A percentile compares a stretch with the other conserved stretches of the same genome.
phyloP scores from a whole-genome alignment of 2,113 vertebrate species.

The Cheirogaleus medius region DNA sequence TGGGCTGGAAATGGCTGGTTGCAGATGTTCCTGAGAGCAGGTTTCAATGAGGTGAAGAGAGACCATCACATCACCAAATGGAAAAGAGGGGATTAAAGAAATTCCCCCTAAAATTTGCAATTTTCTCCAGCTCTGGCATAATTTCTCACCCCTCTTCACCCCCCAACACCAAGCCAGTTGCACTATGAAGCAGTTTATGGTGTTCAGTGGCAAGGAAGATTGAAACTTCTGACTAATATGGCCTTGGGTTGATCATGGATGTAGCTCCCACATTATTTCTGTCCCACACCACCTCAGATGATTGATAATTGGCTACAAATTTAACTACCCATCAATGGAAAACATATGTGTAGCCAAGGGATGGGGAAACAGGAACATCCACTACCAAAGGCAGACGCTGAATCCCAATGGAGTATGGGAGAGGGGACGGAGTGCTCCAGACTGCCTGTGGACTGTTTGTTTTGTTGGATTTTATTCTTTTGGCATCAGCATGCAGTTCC shows the following conservation, averaged over 20 bases:
- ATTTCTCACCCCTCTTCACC: neutral
- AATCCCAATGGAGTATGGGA: neutral
- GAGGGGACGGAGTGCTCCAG: no score
- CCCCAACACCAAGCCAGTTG: neutral
- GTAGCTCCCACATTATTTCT: neutral
- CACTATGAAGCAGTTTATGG: neutral
- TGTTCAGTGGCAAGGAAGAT: neutral
- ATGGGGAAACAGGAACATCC: neutral
- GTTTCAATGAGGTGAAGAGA: neutral
- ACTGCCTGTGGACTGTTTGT: neutral
- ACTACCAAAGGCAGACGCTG: neutral
- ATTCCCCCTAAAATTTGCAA: neutral
- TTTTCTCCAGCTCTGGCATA: neutral
- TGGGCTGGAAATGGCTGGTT: neutral
- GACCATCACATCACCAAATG: neutral
- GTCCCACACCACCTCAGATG: neutral
- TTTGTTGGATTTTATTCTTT: neutral
- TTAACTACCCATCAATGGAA: neutral
- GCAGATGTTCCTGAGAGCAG: neutral
- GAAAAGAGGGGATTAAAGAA: neutral
- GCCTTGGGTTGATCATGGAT: neutral
- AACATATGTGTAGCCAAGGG: neutral
- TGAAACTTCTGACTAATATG: neutral
- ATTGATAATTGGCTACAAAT: neutral
- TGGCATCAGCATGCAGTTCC: neutral